Evolutionary conservation across 2,113 vertebrate species (phyloP).

Genomic region (Burhinus oedicnemus): DNA sequence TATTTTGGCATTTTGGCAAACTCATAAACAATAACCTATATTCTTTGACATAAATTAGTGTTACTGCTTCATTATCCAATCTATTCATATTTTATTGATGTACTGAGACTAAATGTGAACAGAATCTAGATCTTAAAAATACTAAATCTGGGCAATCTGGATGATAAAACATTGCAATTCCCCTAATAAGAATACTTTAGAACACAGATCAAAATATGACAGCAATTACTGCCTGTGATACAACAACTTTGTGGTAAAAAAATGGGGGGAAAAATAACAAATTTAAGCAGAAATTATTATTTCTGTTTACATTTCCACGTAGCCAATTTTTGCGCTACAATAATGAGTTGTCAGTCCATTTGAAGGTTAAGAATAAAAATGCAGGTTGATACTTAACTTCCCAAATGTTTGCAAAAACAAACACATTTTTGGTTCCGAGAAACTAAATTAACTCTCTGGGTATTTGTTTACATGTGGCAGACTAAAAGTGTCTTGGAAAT

Average conservation of each 20-base stretch:
- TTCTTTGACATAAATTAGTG: slow-evolving; percentile 57
- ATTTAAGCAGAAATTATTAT: slow-evolving; percentile 12
- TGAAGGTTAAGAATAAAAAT: not conserved
- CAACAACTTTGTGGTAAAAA: slow-evolving; percentile 23
- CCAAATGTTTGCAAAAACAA: not conserved
- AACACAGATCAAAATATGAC: slow-evolving; percentile 36
- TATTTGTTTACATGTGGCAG: slow-evolving; percentile 20
- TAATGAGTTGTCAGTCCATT: not conserved
- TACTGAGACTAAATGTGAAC: slow-evolving; percentile 63
- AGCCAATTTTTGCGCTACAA: not conserved
- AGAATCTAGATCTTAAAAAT: slow-evolving; percentile 48
- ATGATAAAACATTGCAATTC: slow-evolving; percentile 52
- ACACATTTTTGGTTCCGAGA: not conserved
- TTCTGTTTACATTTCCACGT: not conserved
- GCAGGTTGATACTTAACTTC: not conserved
- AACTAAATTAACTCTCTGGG: not conserved
- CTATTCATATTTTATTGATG: slow-evolving; percentile 68
- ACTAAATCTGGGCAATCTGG: slow-evolving; percentile 54
- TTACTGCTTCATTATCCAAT: slow-evolving; percentile 68
- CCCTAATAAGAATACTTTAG: slow-evolving; percentile 40
- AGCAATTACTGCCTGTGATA: slow-evolving; percentile 42
- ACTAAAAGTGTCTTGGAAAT: slow-evolving; percentile 10
- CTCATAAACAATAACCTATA: slow-evolving; percentile 55
- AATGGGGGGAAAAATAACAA: not conserved
- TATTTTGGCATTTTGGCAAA: slow-evolving; percentile 20